phyloP scores from a whole-genome alignment of 2,888 invertebrate genomes.

The Macrophya annulata region DNA sequence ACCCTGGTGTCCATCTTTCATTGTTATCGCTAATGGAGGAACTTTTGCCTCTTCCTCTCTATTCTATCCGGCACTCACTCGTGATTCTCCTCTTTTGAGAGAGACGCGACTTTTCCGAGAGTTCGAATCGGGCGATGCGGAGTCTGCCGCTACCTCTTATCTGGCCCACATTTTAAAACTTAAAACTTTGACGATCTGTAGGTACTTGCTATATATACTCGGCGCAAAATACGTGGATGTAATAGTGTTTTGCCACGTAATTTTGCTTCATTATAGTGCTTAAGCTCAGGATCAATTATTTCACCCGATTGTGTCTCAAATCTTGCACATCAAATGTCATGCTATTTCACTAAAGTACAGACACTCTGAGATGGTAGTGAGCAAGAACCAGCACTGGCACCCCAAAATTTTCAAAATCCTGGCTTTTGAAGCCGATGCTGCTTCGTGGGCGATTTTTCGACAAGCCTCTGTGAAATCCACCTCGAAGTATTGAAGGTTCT shows the following conservation, averaged over 20 bases:
- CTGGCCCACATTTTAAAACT: constrained; percentile 71
- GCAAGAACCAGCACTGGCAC: not conserved
- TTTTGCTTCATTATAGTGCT: not conserved
- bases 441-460: constrained; percentile 4
- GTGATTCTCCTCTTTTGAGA: constrained; percentile 64
- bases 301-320: not conserved
- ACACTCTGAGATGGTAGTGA: not conserved
- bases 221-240: not conserved
- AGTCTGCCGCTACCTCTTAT: constrained; percentile 66
- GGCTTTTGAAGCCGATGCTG: not conserved
- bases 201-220: constrained; percentile 28
- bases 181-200: constrained; percentile 62
- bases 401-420: not conserved
- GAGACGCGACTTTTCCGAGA: constrained; percentile 68
- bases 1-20: constrained; percentile 74
- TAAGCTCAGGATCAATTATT: constrained; percentile 1
- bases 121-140: constrained; percentile 68
- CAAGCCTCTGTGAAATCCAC: constrained; percentile 13
- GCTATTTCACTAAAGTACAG: not conserved
- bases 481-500: constrained; percentile 39
- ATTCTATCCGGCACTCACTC: constrained; percentile 65
- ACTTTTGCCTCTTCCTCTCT: constrained; percentile 69
- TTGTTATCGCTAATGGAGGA: constrained; percentile 77
- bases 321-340: not conserved
- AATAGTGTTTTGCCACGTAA: not conserved